Base-by-base conservation (phyloP, 2,797 vertebrate species). In the Halcyon smyrnensis region DNA sequence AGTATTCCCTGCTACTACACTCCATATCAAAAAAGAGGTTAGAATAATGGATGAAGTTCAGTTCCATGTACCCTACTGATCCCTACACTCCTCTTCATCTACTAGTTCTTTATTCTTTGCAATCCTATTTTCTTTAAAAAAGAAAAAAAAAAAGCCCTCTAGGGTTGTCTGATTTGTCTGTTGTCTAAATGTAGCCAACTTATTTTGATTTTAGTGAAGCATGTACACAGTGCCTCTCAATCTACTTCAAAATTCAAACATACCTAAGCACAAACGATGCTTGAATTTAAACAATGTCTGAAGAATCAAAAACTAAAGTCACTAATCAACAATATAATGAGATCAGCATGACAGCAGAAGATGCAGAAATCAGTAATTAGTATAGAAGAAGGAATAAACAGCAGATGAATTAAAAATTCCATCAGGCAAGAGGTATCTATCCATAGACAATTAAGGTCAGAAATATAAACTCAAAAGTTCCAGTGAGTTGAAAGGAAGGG, bases 191-290 rank as follows among this genome's bases (percentile, higher is more conserved):
- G 30, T 5, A 74, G 48, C 4, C 15, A 59, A 43, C 8, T 23
- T 68, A 34, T 24, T 80, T 71, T 62, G 25, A 51, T 71, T 69
- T 69, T 45, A 77, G 21, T 81, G 62, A 91, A 76, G 50, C 24
- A 36, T 1, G 5, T 51, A 65, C 19, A 69, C 0, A 0, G 23
- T n/a, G 30, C 68, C 32, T 67, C 46, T 43, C 24, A 57, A 76
- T n/a, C n/a, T 43, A 43, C 19, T 73, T 50, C 56, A 91, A 87
- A 93, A 78, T 43, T 68, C 45, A 60, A 88, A 64, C 7, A 15
- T 34, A 54, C 21, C 32, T 59, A 67, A 60, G 48, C 23, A 83
- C 13, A 87, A 65, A 74, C 51, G n/a, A 15, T 15, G 25, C 30
- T 53, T 45, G 9, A 76, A 82, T 82, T 85, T 56, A 80, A 74